Percentiles rank a stretch among this genome's conserved stretches.
These are phyloP conservation scores for Laticauda colubrina DNA, from an alignment of 2,113 vertebrate genomes.

Conservation along the genomic window DNA sequence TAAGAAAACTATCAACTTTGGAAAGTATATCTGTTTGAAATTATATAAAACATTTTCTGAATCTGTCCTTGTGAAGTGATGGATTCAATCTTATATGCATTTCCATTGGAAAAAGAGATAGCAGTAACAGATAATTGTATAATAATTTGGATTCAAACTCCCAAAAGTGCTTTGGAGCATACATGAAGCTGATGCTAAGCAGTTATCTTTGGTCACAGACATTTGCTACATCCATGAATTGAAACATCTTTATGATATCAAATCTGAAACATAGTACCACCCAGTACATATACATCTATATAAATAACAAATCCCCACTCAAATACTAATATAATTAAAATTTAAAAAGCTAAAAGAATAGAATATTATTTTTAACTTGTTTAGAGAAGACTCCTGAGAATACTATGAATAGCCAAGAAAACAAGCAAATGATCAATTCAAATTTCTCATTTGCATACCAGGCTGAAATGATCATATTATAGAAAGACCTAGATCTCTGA, in stretches of 20 bases:
- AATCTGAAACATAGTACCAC: background rate
- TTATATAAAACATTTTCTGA: background rate
- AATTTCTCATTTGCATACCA: background rate
- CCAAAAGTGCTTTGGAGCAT: background rate
- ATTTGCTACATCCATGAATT: background rate
- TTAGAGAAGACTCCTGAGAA: background rate
- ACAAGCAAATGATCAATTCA: background rate
- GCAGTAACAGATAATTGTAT: background rate
- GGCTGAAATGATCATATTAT: background rate
- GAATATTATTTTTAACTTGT: background rate
- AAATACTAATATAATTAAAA: background rate
- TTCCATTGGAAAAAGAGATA: background rate
- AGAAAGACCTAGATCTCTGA: background rate
- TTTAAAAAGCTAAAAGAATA: background rate
- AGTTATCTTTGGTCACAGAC: background rate
- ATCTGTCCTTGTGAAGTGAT: background rate
- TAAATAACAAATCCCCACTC: background rate
- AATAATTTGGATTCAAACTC: background rate
- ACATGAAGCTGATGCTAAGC: background rate
- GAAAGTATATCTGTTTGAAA: background rate
- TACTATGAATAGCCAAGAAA: background rate
- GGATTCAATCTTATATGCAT: background rate
- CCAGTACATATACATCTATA: background rate
- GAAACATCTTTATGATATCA: background rate
- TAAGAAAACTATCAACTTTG: background rate